Percentiles rank a stretch among this genome's conserved stretches.
phyloP scores from a whole-genome alignment of 2,113 vertebrate genomes.

The Bolborhynchus lineola region DNA sequence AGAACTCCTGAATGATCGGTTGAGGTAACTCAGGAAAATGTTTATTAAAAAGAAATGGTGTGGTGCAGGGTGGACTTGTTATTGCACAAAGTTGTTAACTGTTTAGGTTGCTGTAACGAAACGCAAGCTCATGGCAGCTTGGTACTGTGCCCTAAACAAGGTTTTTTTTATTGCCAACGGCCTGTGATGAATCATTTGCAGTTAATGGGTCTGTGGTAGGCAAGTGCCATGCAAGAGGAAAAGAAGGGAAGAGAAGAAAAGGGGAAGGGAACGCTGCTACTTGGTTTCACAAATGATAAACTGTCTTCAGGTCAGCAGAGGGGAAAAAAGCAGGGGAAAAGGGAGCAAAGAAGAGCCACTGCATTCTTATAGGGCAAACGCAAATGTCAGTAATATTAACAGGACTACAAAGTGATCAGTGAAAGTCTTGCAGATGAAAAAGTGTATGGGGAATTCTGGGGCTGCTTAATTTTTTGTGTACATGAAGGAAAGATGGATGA shows the following conservation, averaged over 20 bases:
- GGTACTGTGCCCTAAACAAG: neutral
- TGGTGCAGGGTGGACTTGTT: neutral
- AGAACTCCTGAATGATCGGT: slow-evolving; percentile 45
- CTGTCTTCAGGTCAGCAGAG: neutral
- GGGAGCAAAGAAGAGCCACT: neutral
- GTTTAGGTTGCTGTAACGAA: neutral
- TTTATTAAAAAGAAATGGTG: neutral
- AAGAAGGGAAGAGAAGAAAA: neutral
- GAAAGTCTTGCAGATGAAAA: neutral
- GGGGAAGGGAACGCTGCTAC: neutral
- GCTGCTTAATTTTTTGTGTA: neutral
- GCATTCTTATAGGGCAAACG: neutral
- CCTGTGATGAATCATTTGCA: slow-evolving; percentile 21
- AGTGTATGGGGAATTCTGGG: neutral
- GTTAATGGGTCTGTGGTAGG: neutral
- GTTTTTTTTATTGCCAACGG: neutral
- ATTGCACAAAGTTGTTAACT: neutral
- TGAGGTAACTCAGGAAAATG: neutral
- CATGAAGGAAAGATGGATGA: neutral
- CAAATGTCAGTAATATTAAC: neutral
- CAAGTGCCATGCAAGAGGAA: neutral
- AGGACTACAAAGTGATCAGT: neutral
- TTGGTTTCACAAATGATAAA: slow-evolving; percentile 23
- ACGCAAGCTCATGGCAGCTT: neutral
- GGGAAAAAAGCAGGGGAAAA: neutral